These are phyloP conservation scores for Berghia stephanieae DNA, from an alignment of 1,140 invertebrate genomes.

Conservation along the genomic window DNA sequence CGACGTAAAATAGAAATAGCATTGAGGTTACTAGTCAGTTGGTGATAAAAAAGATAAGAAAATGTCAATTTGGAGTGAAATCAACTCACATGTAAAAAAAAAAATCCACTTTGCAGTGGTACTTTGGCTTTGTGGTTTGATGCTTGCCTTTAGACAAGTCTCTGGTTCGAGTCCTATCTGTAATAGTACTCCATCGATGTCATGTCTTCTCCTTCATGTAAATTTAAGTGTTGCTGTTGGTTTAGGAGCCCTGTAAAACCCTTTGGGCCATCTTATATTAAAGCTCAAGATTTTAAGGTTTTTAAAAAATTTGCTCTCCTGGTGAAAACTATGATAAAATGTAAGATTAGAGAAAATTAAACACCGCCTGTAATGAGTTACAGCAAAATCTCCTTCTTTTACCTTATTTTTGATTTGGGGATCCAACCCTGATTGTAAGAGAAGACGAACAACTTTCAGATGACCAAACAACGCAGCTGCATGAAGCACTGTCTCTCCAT, in stretches of 20 bases:
- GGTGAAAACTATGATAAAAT: background rate
- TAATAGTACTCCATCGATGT: too few relatives aligned
- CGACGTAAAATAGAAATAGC: too few relatives aligned
- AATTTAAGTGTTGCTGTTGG: background rate
- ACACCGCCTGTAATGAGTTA: background rate
- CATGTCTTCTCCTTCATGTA: too few relatives aligned
- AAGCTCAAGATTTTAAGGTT: background rate
- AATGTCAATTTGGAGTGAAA: too few relatives aligned
- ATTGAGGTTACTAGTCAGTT: too few relatives aligned
- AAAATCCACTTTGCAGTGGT: too few relatives aligned
- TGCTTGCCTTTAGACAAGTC: too few relatives aligned
- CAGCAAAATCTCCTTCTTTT: constrained; percentile 16
- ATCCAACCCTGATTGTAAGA: constrained; percentile 57
- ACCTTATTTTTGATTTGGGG: constrained; percentile 65
- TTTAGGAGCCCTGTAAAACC: background rate
- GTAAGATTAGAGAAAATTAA: background rate
- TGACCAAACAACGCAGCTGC: constrained; percentile 89
- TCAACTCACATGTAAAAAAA: too few relatives aligned
- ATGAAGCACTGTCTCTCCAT: constrained; percentile 89
- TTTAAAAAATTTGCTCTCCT: background rate
- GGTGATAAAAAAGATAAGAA: too few relatives aligned
- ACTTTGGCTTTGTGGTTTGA: too few relatives aligned
- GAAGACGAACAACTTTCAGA: constrained; percentile 58
- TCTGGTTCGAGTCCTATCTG: too few relatives aligned
- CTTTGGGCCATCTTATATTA: background rate